phyloP scores from a whole-genome alignment of 2,797 vertebrate genomes.

The Poeciliopsis presidionis region DNA sequence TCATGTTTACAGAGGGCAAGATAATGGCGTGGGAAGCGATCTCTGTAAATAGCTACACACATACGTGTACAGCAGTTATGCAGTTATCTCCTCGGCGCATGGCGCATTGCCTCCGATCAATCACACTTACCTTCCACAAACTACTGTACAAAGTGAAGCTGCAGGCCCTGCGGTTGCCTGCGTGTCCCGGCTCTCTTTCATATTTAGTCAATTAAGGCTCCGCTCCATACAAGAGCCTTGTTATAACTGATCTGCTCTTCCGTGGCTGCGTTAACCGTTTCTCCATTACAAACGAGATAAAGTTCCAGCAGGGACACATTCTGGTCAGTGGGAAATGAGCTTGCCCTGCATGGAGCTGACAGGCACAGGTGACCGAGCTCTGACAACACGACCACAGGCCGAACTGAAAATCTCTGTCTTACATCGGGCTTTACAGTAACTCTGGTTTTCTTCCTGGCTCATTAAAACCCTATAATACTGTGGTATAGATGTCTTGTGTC shows the following conservation, averaged over 20 bases:
- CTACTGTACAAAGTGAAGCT: conserved; percentile 33
- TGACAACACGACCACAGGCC: conserved; percentile 53
- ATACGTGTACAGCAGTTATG: conserved; percentile 21
- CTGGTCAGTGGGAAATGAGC: conserved; percentile 68
- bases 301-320: conserved; percentile 70
- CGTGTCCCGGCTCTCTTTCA: conserved; percentile 40
- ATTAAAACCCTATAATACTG: background rate
- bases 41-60: conserved; percentile 45
- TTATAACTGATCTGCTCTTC: conserved; percentile 59
- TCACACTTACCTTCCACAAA: conserved; percentile 27
- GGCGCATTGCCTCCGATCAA: conserved; percentile 27
- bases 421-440: background rate
- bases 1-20: conserved; percentile 35
- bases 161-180: conserved; percentile 34
- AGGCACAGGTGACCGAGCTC: conserved; percentile 61
- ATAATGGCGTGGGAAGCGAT: conserved; percentile 30
- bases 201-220: conserved; percentile 65
- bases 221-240: conserved; percentile 54
- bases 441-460: background rate
- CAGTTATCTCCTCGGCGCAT: conserved; percentile 20
- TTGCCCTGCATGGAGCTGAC: conserved; percentile 55
- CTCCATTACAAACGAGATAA: conserved; percentile 74
- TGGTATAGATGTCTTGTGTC: background rate
- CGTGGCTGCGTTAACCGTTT: conserved; percentile 66
- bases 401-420: conserved; percentile 33